Conservation (phyloP, 2,113 vertebrate genomes). For the Ailuropoda melanoleuca region DNA sequence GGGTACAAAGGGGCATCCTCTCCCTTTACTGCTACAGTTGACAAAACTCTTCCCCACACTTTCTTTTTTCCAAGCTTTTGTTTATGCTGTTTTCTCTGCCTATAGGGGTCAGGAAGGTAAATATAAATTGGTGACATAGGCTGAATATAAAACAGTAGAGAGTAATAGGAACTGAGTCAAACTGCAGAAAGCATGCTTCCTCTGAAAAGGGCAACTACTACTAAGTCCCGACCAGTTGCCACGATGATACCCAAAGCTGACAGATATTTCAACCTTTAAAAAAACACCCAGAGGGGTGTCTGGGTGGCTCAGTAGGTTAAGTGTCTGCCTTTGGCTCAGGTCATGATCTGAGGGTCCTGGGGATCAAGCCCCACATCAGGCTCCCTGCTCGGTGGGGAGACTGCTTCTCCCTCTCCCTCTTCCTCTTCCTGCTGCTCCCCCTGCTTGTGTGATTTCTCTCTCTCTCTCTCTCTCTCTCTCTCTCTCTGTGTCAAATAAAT, state of each 20-base stretch:
- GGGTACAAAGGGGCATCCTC: not conserved
- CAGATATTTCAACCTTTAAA: not conserved
- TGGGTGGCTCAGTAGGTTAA: not conserved
- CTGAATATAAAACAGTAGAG: not conserved
- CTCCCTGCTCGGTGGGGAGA: not conserved
- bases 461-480: too few relatives aligned
- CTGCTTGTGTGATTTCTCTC: too few relatives aligned
- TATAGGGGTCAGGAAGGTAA: not conserved
- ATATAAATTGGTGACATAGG: not conserved
- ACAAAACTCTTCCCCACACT: not conserved
- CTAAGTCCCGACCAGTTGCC: not conserved
- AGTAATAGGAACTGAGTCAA: not conserved
- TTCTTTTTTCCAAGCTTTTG: slow-evolving; percentile 9
- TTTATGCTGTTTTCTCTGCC: not conserved
- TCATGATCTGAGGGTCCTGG: not conserved
- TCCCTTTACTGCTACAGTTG: not conserved
- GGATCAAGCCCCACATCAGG: not conserved
- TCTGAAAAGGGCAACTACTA: not conserved
- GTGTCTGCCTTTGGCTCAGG: not conserved
- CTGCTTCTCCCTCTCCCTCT: not conserved
- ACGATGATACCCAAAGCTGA: not conserved
- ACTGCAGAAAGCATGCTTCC: not conserved
- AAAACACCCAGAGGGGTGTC: not conserved
- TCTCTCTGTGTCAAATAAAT: not conserved
- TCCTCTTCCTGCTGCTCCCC: too few relatives aligned